Conservation (phyloP, 37 sponge, comb jelly and placozoan genomes). For the Theonella swinhoei region DNA sequence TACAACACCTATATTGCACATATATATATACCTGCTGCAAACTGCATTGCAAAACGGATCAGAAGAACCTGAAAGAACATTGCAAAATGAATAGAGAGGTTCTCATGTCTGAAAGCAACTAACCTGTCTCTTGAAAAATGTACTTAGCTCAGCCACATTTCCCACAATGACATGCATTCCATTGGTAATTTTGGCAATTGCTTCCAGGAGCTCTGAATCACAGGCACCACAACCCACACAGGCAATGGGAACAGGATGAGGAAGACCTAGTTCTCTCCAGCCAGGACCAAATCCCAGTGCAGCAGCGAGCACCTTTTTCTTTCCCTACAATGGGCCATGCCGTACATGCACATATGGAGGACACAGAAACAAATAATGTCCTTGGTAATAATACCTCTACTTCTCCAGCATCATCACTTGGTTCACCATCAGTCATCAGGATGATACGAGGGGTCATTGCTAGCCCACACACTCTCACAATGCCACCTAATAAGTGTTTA, state of each 20-base stretch:
- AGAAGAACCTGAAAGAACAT: conserved; percentile 38
- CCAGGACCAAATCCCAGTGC: conserved; percentile 51
- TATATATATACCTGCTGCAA: conserved; percentile 43
- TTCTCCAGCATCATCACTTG: conserved; percentile 32
- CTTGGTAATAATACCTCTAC: conserved; percentile 15
- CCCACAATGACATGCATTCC: conserved; percentile 59
- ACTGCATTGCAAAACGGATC: conserved; percentile 53
- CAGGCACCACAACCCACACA: conserved; percentile 66
- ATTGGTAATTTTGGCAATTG: conserved; percentile 51
- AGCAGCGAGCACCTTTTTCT: conserved; percentile 36
- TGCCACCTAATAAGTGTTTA: conserved; percentile 19
- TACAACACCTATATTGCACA: not conserved
- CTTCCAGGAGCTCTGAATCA: conserved; percentile 40
- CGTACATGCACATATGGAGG: not conserved
- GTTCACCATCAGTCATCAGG: conserved; percentile 58
- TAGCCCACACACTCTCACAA: conserved; percentile 36
- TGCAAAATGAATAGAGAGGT: not conserved
- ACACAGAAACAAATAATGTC: not conserved
- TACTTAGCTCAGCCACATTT: conserved; percentile 48
- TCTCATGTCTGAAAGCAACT: no score
- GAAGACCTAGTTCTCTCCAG: conserved; percentile 41
- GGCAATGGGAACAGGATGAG: conserved; percentile 55
- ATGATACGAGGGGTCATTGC: conserved; percentile 56
- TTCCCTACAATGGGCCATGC: conserved; percentile 16
- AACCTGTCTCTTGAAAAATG: conserved; percentile 56